These are phyloP conservation scores for Ciconia nigra DNA, from an alignment of 2,797 vertebrate species.

Conservation along the genomic window DNA sequence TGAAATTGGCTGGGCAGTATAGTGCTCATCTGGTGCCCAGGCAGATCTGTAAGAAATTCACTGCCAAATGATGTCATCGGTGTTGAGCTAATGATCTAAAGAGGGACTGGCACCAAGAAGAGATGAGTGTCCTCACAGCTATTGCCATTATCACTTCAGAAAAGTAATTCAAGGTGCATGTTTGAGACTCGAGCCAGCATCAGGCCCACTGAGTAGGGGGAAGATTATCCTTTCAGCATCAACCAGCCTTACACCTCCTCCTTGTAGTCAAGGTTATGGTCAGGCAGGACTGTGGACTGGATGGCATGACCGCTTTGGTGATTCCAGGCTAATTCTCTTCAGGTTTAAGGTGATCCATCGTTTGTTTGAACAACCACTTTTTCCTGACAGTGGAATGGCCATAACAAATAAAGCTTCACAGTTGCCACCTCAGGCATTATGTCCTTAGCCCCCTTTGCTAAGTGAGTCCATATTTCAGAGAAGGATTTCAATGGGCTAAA, in stretches of 20 bases:
- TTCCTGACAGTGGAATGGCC: not conserved
- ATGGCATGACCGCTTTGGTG: not conserved
- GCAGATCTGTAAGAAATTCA: not conserved
- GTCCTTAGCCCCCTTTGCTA: not conserved
- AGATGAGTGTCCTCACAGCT: not conserved
- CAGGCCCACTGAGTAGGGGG: not conserved
- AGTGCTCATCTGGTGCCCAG: not conserved
- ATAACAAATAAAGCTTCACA: not conserved
- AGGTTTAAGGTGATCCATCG: not conserved
- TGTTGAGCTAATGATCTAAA: slow-evolving; percentile 30
- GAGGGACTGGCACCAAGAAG: not conserved
- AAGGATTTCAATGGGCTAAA: not conserved
- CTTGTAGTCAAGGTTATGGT: not conserved
- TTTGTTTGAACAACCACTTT: not conserved
- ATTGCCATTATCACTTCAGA: not conserved
- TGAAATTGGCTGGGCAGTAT: not conserved
- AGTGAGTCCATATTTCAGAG: rapidly evolving
- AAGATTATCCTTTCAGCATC: not conserved
- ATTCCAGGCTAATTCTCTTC: not conserved
- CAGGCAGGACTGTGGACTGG: not conserved
- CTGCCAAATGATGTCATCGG: slow-evolving; percentile 24
- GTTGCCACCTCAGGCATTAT: not conserved
- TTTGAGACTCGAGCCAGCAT: not conserved
- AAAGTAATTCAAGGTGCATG: not conserved
- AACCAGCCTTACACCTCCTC: not conserved